Conservation (phyloP, 2,797 vertebrate species). For the Hydrophis major region DNA sequence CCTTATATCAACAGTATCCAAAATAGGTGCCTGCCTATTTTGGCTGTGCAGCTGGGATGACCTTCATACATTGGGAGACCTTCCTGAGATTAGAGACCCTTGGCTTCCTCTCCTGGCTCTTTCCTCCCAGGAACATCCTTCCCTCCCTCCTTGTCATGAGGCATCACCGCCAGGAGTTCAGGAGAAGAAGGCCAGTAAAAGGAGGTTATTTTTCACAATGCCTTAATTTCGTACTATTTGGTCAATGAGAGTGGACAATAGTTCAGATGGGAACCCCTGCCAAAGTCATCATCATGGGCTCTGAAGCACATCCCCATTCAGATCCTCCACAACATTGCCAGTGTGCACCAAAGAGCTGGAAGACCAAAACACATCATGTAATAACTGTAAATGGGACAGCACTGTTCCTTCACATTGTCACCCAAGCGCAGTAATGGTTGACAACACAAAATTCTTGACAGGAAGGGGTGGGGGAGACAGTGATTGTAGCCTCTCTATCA, state of each 20-base stretch:
- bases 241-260: accelerated
- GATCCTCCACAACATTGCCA: not conserved
- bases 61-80: not conserved
- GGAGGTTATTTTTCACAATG: not conserved
- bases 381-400: not conserved
- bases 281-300: not conserved
- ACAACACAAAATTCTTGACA: not conserved
- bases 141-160: not conserved
- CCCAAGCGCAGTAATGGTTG: not conserved
- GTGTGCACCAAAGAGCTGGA: not conserved
- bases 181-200: not conserved
- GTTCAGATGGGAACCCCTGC: not conserved
- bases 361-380: not conserved
- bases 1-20: not conserved
- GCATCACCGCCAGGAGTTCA: not conserved
- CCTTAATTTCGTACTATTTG: not conserved
- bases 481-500: not conserved
- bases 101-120: not conserved
- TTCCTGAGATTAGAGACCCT: not conserved
- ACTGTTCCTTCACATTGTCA: not conserved
- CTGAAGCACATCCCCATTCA: accelerated
- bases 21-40: not conserved
- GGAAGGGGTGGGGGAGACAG: not conserved
- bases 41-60: not conserved
- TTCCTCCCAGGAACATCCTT: not conserved